Percentiles rank a stretch among this genome's conserved stretches.
These are phyloP conservation scores for Puma concolor DNA, from an alignment of 2,113 vertebrate genomes.

Conservation along the genomic window DNA sequence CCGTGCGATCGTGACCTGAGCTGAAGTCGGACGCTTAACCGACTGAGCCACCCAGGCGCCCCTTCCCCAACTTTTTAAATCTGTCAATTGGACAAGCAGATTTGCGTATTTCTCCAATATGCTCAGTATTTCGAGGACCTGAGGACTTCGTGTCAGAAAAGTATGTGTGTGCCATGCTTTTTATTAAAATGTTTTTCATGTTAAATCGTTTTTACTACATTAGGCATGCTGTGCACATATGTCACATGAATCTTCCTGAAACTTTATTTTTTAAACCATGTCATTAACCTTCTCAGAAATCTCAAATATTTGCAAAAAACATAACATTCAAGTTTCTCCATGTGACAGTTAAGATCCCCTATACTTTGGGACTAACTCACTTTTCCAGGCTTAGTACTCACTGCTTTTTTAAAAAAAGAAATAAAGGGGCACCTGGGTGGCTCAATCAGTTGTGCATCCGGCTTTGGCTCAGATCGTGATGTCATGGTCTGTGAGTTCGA, in stretches of 20 bases:
- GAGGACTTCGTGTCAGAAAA: background rate
- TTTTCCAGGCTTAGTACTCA: background rate
- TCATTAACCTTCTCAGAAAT: background rate
- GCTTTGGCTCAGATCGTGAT: too few species aligned
- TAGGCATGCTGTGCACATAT: background rate
- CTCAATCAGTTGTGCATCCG: too few species aligned
- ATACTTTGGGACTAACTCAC: background rate
- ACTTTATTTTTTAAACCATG: background rate
- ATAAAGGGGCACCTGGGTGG: too few species aligned
- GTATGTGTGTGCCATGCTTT: background rate
- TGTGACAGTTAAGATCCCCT: background rate
- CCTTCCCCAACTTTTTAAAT: background rate
- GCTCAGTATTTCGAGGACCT: background rate
- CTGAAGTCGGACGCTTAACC: too few species aligned
- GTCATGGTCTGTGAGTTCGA: too few species aligned
- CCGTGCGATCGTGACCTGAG: too few species aligned
- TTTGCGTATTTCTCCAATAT: background rate
- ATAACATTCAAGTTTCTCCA: background rate
- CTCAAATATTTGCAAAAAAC: background rate
- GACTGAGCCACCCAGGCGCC: too few species aligned
- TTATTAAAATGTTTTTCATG: background rate
- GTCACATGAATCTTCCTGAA: background rate
- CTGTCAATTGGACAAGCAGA: background rate
- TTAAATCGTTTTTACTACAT: background rate
- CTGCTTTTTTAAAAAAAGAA: background rate